Conservation (phyloP, 2,113 vertebrate genomes). For the Sceloporus undulatus region DNA sequence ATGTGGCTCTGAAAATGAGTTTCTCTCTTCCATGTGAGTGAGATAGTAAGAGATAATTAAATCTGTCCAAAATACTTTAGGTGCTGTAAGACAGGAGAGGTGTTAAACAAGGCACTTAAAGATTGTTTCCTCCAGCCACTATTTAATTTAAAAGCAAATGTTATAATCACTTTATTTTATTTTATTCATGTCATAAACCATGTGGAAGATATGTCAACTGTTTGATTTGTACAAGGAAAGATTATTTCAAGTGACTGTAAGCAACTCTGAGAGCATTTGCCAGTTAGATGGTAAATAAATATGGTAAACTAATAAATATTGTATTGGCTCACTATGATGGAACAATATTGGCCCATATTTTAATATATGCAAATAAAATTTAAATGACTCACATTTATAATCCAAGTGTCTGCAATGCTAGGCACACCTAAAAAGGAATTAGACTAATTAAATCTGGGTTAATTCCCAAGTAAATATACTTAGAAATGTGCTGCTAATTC, state of each 20-base stretch:
- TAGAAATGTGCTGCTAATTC: not conserved
- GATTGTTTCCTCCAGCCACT: not conserved
- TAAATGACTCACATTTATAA: not conserved
- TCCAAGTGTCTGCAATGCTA: not conserved
- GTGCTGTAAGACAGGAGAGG: constrained; percentile 7
- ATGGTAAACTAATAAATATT: too few species aligned
- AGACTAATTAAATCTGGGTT: not conserved
- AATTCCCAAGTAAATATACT: not conserved
- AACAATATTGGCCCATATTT: not conserved
- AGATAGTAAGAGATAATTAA: constrained; percentile 28
- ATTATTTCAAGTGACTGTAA: not conserved
- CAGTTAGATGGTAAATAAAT: not conserved
- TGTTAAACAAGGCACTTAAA: not conserved
- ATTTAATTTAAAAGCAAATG: constrained; percentile 15
- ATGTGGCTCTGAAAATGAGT: constrained; percentile 23
- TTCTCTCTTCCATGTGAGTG: not conserved
- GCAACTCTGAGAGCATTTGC: not conserved
- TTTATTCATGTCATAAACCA: not conserved
- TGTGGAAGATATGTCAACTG: too few species aligned
- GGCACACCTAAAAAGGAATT: not conserved
- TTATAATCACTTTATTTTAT: not conserved
- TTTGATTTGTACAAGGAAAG: not conserved
- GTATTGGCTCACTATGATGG: not conserved
- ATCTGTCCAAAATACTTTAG: constrained; percentile 36
- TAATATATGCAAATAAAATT: not conserved